Evolutionary conservation across 2,888 invertebrate species (phyloP).

Genomic region (Halocaridina rubra): DNA sequence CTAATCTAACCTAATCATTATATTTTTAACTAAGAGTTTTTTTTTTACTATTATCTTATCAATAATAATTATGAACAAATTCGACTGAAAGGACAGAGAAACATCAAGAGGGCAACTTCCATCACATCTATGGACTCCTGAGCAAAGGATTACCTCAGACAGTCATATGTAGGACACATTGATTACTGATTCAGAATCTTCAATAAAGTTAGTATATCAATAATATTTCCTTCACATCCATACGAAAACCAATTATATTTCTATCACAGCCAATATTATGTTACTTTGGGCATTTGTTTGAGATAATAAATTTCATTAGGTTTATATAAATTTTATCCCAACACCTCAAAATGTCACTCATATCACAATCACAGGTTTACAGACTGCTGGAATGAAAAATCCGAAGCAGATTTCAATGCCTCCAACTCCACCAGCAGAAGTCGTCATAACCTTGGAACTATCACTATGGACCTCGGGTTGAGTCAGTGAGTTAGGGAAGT

Average conservation of each 20-base stretch:
- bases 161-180: constrained; percentile 57
- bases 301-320: constrained; percentile 49
- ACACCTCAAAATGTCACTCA: constrained; percentile 46
- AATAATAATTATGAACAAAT: no score
- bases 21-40: no score
- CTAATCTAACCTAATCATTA: no score
- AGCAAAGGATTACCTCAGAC: constrained; percentile 49
- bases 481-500: constrained; percentile 51
- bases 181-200: constrained; percentile 54
- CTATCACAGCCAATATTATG: constrained; percentile 60
- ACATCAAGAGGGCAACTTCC: neutral
- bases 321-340: constrained; percentile 43
- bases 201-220: constrained; percentile 24
- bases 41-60: no score
- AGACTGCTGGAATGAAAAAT: constrained; percentile 62
- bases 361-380: constrained; percentile 61
- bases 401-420: constrained; percentile 58
- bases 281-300: constrained; percentile 49
- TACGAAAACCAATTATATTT: constrained; percentile 45
- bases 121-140: constrained; percentile 22
- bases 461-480: constrained; percentile 37
- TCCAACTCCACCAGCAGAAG: constrained; percentile 48
- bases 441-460: constrained; percentile 36
- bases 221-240: constrained; percentile 48
- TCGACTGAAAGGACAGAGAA: no score